phyloP scores from a whole-genome alignment of 2,888 invertebrate genomes.

The Litoditis marina region DNA sequence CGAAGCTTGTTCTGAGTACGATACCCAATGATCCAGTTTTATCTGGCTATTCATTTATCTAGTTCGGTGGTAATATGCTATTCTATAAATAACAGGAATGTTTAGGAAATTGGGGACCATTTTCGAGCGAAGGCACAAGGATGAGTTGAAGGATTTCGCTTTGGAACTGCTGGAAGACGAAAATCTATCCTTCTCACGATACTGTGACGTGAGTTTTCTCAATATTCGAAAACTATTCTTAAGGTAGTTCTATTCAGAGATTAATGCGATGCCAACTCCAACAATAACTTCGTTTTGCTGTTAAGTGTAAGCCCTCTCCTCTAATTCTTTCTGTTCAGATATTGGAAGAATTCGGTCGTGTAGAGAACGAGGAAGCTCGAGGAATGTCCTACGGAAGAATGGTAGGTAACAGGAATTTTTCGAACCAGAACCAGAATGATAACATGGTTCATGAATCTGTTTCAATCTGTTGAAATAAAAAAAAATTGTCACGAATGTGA shows the following conservation, averaged over 20 bases:
- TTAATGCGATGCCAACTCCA: neutral
- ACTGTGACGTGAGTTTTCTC: constrained; percentile 24
- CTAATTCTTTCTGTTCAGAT: constrained; percentile 5
- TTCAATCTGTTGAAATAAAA: too few species aligned
- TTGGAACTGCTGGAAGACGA: constrained; percentile 22
- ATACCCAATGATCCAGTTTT: too few species aligned
- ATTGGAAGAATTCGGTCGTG: constrained; percentile 15
- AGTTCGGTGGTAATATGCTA: neutral
- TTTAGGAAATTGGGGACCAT: constrained; percentile 22
- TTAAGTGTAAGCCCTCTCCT: neutral
- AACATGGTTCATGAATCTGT: too few species aligned
- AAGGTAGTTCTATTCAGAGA: neutral
- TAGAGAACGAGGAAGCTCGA: constrained; percentile 9
- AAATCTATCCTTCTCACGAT: constrained; percentile 27
- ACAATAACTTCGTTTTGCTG: neutral
- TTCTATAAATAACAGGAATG: neutral
- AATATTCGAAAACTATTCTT: neutral
- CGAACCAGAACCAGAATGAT: too few species aligned
- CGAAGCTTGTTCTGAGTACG: too few species aligned
- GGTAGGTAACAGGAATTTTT: too few species aligned
- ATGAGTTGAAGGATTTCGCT: constrained; percentile 18
- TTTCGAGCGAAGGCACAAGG: constrained; percentile 25
- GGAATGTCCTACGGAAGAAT: constrained; percentile 38
- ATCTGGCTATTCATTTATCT: neutral
- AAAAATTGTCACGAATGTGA: too few species aligned